Evolutionary conservation across 2,888 invertebrate species (phyloP).

Genomic region (Cantharis lateralis): DNA sequence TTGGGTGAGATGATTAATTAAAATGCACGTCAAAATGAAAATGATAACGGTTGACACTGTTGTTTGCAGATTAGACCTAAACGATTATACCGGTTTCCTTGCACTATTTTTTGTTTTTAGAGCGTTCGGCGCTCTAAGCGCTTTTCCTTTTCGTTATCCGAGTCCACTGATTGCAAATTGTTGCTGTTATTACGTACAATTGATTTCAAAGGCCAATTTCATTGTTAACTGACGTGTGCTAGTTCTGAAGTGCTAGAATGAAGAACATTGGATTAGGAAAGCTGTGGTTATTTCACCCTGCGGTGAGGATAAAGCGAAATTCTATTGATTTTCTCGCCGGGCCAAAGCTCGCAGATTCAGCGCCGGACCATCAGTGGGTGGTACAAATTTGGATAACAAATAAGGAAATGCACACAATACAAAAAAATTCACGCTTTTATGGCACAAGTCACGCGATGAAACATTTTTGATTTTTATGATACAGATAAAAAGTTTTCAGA

Average conservation of each 20-base stretch:
- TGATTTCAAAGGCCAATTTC: slow-evolving; percentile 6
- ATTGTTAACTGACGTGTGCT: slow-evolving; percentile 9
- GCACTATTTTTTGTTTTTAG: background rate
- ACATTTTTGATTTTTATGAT: background rate
- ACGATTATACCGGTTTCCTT: background rate
- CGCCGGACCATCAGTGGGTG: slow-evolving; percentile 13
- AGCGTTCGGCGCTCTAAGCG: background rate
- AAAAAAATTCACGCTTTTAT: background rate
- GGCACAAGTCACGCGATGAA: background rate
- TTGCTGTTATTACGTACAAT: background rate
- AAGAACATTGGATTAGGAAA: slow-evolving; percentile 27
- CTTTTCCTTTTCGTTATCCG: background rate
- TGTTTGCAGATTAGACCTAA: background rate
- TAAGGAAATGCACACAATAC: slow-evolving; percentile 10
- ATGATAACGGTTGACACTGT: background rate
- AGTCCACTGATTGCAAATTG: background rate
- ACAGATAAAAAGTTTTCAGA: background rate
- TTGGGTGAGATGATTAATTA: background rate
- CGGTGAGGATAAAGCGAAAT: slow-evolving; percentile 24
- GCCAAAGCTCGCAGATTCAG: slow-evolving; percentile 21
- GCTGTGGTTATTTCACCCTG: slow-evolving; percentile 29
- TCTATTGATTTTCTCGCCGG: slow-evolving; percentile 35
- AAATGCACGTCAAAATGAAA: background rate
- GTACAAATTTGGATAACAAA: slow-evolving; percentile 8
- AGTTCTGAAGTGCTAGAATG: slow-evolving; percentile 11